phyloP scores from a whole-genome alignment of 2,113 vertebrate species.

The Petroica traversi region DNA sequence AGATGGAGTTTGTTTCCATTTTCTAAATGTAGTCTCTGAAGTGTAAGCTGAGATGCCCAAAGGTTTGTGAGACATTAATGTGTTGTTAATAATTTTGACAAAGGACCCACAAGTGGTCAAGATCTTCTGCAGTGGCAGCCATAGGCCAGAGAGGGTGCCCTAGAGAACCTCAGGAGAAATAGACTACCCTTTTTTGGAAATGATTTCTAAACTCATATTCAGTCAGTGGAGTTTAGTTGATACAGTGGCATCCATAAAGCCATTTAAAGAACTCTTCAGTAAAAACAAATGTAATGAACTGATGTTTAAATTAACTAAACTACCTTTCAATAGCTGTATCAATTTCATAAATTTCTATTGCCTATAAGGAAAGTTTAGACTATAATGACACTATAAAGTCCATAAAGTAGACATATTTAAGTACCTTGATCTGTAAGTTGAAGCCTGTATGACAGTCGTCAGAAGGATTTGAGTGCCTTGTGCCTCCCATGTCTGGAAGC shows the following conservation, averaged over 20 bases:
- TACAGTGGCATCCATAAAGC: neutral
- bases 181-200: rapidly evolving
- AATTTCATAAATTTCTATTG: neutral
- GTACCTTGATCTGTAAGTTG: neutral
- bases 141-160: neutral
- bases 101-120: neutral
- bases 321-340: neutral
- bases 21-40: neutral
- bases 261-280: neutral
- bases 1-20: neutral
- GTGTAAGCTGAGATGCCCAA: neutral
- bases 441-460: neutral
- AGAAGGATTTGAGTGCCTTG: neutral
- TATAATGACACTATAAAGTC: neutral
- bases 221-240: neutral
- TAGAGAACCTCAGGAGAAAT: neutral
- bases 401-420: neutral
- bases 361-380: neutral
- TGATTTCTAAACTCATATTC: neutral
- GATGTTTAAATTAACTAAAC: neutral
- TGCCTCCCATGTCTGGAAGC: neutral
- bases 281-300: neutral
- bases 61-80: neutral
- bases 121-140: neutral
- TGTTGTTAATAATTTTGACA: neutral